Evolutionary conservation across 2,888 invertebrate species (phyloP).

Genomic region (Tinea pellionella): DNA sequence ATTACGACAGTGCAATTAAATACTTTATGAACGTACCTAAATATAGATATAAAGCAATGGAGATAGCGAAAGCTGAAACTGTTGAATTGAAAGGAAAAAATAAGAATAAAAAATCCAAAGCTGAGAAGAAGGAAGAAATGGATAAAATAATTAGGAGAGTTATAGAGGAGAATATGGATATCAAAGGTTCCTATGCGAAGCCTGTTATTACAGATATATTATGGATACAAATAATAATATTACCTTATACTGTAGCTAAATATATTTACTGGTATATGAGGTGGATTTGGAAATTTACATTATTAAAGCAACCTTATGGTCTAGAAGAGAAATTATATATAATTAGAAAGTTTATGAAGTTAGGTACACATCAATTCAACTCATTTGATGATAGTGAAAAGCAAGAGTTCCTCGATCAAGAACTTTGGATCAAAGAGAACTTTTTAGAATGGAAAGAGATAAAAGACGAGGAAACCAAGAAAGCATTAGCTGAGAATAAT

Average conservation of each 20-base stretch:
- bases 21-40: conserved; percentile 90
- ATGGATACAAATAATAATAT: conserved; percentile 84
- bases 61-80: conserved; percentile 72
- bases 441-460: conserved; percentile 82
- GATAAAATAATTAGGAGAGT: conserved; percentile 84
- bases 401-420: conserved; percentile 77
- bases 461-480: conserved; percentile 87
- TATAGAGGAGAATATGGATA: conserved; percentile 93
- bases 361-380: conserved; percentile 78
- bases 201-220: conserved; percentile 82
- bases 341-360: conserved; percentile 81
- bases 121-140: conserved; percentile 79
- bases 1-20: conserved; percentile 86
- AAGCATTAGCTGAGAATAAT: conserved; percentile 86
- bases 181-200: conserved; percentile 91
- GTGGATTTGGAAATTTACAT: conserved; percentile 86
- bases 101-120: conserved; percentile 67
- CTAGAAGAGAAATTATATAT: conserved; percentile 86
- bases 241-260: conserved; percentile 78
- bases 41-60: conserved; percentile 83
- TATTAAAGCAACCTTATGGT: conserved; percentile 81
- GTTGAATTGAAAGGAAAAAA: conserved; percentile 69
- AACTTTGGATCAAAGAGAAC: conserved; percentile 87
- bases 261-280: conserved; percentile 80
- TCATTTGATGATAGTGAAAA: conserved; percentile 80